Evolutionary conservation across 2,797 vertebrate genomes (phyloP).

Genomic region (Echiichthys vipera): DNA sequence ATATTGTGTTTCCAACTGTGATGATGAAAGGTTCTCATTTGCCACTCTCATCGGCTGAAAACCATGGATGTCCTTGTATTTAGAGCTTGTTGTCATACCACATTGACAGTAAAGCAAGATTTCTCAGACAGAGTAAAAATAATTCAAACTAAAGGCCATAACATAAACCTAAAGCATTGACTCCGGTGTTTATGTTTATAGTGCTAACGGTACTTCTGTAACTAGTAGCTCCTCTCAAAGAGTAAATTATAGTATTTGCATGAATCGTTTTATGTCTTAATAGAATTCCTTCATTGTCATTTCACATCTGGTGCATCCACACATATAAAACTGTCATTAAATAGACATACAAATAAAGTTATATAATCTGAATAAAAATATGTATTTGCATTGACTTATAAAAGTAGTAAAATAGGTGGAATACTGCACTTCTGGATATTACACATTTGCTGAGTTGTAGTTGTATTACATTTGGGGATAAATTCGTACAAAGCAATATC

Average conservation of each 20-base stretch:
- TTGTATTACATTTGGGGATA: too few relatives aligned
- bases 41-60: background rate
- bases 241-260: background rate
- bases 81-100: background rate
- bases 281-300: too few relatives aligned
- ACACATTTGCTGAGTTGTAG: too few relatives aligned
- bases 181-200: background rate
- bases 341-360: too few relatives aligned
- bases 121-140: background rate
- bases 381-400: too few relatives aligned
- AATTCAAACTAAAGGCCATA: background rate
- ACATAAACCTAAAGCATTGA: background rate
- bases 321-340: too few relatives aligned
- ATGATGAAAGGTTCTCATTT: background rate
- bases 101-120: background rate
- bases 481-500: too few relatives aligned
- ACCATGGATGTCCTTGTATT: background rate
- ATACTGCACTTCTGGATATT: too few relatives aligned
- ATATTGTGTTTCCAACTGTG: conserved; percentile 3
- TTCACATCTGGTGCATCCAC: too few relatives aligned
- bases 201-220: background rate
- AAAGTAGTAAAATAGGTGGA: too few relatives aligned
- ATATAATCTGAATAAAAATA: too few relatives aligned
- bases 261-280: background rate
- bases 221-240: background rate